Evolutionary conservation across 1,140 invertebrate species (phyloP).

Genomic region (Proales similis): DNA sequence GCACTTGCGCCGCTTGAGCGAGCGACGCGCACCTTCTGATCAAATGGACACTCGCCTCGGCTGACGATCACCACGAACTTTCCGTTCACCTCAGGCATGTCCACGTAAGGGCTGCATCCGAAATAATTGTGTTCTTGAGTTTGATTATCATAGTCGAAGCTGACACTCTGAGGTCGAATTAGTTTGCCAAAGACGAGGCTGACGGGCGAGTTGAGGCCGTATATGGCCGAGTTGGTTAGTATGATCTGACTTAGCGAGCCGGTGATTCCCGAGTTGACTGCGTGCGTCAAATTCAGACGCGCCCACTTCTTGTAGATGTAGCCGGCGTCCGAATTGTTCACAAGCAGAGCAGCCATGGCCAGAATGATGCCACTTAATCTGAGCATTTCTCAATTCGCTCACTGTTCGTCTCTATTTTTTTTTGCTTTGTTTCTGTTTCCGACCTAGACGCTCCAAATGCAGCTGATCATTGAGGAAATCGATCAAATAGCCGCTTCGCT

Average conservation of each 20-base stretch:
- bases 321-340: too few relatives aligned
- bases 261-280: too few relatives aligned
- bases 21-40: slow-evolving; percentile 18
- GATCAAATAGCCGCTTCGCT: too few relatives aligned
- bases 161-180: slow-evolving; percentile 3
- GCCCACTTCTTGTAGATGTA: too few relatives aligned
- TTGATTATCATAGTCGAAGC: background rate
- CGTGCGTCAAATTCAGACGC: too few relatives aligned
- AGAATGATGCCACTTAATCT: too few relatives aligned
- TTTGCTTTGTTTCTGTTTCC: too few relatives aligned
- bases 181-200: background rate
- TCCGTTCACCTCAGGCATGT: background rate
- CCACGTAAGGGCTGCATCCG: slow-evolving; percentile 13
- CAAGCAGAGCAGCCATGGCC: too few relatives aligned
- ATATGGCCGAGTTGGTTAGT: slow-evolving; percentile 25
- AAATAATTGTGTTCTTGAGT: slow-evolving; percentile 1
- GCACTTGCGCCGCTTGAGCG: background rate
- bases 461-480: too few relatives aligned
- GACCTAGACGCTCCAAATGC: too few relatives aligned
- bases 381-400: too few relatives aligned
- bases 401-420: too few relatives aligned
- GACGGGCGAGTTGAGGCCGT: slow-evolving; percentile 14
- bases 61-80: slow-evolving; percentile 24
- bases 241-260: background rate
- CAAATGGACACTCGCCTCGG: slow-evolving; percentile 16